Base-by-base conservation (phyloP, 2,888 invertebrate species). In the Baccha elongata region DNA sequence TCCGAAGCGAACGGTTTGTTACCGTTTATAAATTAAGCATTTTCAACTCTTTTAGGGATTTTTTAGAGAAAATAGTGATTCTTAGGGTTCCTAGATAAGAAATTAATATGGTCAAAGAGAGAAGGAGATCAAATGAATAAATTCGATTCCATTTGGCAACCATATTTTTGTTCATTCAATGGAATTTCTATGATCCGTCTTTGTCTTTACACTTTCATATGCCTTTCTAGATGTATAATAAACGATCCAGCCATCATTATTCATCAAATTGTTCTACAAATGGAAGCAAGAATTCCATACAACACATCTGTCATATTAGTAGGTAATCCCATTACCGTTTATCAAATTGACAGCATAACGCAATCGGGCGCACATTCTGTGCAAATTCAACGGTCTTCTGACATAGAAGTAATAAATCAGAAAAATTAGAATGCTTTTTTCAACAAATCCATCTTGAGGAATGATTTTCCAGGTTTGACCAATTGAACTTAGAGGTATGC, bases 241-340 rank as follows among this genome's bases (percentile, higher is more conserved):
- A 75, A n/a, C n/a, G 46, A 71, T 69, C 40, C 58, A 8, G 17
- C 8, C 40, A 68, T 32, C 15, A 19, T 1, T n/a, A n/a, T n/a
- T n/a, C n/a, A n/a, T n/a, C n/a, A n/a, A n/a, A n/a, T n/a, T 42
- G 72, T 55, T 19, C 76, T 76, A 76, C 35, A 83, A 67, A 76
- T 53, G 76, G 76, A 60, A 83, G 81, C 67, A 72, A 15, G 10
- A 65, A 55, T 72, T 71, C 67, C 67, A 83, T 83, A 76, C 67
- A 72, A 76, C 81, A 83, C 60, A 83, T 83, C 81, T 81, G 81
- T 76, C 81, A 81, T 81, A 81, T 81, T 76, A 81, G 81, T 40
- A 62, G 53, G 65, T 72, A 81, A 81, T 76, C 81, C 81, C 81
- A 81, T 81, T 81, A 81, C 76, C 81, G 81, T 81, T 81, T 83